Conservation (phyloP, 2,888 invertebrate species). For the Lissonota sp. region DNA sequence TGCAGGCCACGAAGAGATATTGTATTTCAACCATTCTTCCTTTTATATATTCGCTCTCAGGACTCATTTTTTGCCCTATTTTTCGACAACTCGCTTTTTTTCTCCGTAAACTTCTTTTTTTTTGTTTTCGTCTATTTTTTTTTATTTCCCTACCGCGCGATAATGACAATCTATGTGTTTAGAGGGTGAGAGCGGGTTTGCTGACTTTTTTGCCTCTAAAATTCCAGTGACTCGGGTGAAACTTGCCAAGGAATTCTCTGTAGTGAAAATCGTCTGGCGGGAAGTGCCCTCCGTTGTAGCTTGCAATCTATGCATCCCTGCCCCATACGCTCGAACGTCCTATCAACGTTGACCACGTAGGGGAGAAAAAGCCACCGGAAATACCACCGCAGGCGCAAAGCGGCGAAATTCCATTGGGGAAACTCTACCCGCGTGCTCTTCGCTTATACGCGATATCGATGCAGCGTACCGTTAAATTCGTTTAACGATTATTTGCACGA, state of each 20-base stretch:
- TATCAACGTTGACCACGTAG: conserved; percentile 12
- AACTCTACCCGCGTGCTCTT: too few species aligned
- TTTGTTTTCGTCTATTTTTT: conserved; percentile 7
- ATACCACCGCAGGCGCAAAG: conserved; percentile 20
- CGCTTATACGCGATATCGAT: too few species aligned
- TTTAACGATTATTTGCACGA: too few species aligned
- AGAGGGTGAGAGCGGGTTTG: conserved; percentile 36
- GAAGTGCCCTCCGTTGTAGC: conserved; percentile 8
- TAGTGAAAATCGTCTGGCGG: conserved; percentile 7
- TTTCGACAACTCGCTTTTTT: conserved; percentile 14
- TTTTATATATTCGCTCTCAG: conserved; percentile 37
- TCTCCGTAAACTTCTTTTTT: conserved; percentile 26
- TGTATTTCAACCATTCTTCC: conserved; percentile 52
- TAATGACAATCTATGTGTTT: conserved; percentile 66
- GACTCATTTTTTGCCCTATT: conserved; percentile 38
- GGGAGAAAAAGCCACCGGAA: conserved; percentile 6
- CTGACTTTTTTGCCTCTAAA: conserved; percentile 28
- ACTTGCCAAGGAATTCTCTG: conserved; percentile 34
- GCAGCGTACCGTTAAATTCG: too few species aligned
- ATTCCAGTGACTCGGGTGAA: conserved; percentile 38
- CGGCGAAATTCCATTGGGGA: conserved; percentile 8
- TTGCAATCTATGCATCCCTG: conserved; percentile 12
- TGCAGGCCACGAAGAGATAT: conserved; percentile 58
- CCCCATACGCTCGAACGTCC: too few species aligned
- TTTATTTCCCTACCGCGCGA: conserved; percentile 45